A percentile compares a stretch with the other conserved stretches of the same genome.
Conservation (phyloP, 2,797 vertebrate genomes). For the Potorous gilbertii region DNA sequence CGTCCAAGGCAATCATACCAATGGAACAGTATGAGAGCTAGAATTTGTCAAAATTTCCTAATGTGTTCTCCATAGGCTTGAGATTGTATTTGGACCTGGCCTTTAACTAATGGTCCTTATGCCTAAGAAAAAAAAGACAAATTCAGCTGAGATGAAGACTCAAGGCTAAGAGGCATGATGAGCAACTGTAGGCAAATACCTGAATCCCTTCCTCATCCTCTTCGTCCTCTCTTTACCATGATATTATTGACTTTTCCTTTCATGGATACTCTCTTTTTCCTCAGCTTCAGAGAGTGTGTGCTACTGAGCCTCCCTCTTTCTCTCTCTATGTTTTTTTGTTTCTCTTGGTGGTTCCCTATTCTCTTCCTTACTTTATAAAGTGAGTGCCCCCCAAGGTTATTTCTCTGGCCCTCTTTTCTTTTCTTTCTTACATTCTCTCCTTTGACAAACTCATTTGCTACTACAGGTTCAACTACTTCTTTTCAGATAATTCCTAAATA, state of each 20-base stretch:
- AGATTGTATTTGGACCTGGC: background rate
- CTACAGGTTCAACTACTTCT: background rate
- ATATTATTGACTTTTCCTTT: background rate
- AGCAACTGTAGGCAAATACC: background rate
- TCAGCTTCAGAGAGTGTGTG: background rate
- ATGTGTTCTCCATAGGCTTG: background rate
- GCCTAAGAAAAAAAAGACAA: background rate
- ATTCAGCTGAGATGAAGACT: background rate
- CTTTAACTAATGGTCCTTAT: background rate
- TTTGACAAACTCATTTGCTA: background rate
- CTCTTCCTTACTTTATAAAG: background rate
- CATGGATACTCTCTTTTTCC: background rate
- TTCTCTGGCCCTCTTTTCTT: background rate
- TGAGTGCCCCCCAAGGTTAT: background rate
- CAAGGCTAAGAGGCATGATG: background rate
- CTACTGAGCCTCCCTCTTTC: background rate
- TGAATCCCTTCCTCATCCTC: background rate
- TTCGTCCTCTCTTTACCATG: background rate
- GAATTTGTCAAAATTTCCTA: background rate
- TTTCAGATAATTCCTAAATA: background rate
- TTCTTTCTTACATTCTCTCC: background rate
- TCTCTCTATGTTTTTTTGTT: background rate
- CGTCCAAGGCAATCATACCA: background rate
- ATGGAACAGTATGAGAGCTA: background rate
- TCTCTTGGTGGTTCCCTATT: background rate